A percentile compares a stretch with the other conserved stretches of the same genome.
phyloP scores from a whole-genome alignment of 2,888 invertebrate species.

The Macrosoma leucophasiata region DNA sequence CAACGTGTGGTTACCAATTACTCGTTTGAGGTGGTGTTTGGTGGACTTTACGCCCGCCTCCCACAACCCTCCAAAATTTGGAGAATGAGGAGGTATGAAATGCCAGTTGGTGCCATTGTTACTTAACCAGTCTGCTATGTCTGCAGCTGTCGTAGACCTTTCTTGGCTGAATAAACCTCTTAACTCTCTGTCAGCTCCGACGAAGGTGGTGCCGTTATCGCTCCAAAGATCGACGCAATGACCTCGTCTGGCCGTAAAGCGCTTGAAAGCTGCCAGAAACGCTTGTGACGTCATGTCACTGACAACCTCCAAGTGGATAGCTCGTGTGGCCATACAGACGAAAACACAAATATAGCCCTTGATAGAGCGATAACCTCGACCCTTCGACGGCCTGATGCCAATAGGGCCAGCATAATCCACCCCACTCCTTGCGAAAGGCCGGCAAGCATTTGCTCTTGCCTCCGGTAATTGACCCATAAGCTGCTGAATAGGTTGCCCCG shows the following conservation, averaged over 20 bases:
- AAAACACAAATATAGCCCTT: conserved; percentile 11
- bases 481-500: conserved; percentile 9
- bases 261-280: conserved; percentile 21
- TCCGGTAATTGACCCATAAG: conserved; percentile 16
- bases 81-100: conserved; percentile 17
- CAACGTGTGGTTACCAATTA: conserved; percentile 20
- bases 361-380: conserved; percentile 12
- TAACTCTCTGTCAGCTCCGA: conserved; percentile 20
- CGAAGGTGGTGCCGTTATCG: conserved; percentile 29
- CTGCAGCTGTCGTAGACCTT: conserved; percentile 1
- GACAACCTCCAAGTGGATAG: conserved; percentile 30
- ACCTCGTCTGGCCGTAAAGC: conserved; percentile 20
- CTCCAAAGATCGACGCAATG: conserved; percentile 20
- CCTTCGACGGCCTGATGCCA: conserved; percentile 10
- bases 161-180: conserved; percentile 9
- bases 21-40: conserved; percentile 22
- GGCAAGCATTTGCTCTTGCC: conserved; percentile 9
- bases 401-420: conserved; percentile 18
- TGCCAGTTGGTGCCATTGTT: conserved; percentile 16
- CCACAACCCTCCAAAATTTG: conserved; percentile 19
- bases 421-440: conserved; percentile 13
- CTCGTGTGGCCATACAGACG: conserved; percentile 24
- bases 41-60: conserved; percentile 12
- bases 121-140: conserved; percentile 2
- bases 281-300: conserved; percentile 27